These are phyloP conservation scores for Caenorhabditis angaria DNA, from an alignment of 2,888 invertebrate genomes.

Conservation along the genomic window DNA sequence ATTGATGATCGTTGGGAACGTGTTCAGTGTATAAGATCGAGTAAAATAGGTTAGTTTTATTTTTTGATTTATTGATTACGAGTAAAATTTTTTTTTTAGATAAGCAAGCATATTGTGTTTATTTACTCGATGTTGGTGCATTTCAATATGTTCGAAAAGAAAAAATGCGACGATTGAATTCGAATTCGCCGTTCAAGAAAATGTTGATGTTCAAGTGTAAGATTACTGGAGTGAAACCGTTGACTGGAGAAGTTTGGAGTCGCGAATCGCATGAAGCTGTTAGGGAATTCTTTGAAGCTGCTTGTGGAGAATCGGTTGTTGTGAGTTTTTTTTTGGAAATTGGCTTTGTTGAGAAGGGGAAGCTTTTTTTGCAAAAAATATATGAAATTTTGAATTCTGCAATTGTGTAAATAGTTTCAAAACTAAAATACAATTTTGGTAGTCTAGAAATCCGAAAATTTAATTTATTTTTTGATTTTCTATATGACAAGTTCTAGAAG, in stretches of 20 bases:
- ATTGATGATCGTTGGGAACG: conserved; percentile 57
- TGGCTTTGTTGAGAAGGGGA: no score
- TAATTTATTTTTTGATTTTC: no score
- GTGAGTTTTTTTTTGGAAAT: no score
- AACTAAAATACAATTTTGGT: no score
- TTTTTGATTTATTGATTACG: conserved; percentile 9
- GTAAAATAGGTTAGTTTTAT: conserved; percentile 48
- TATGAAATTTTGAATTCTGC: conserved; percentile 5
- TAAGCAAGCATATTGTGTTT: conserved; percentile 53
- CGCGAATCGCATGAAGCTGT: conserved; percentile 57
- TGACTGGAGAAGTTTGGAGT: conserved; percentile 58
- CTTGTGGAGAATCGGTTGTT: conserved; percentile 48
- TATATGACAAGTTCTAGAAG: no score
- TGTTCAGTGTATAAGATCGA: conserved; percentile 48
- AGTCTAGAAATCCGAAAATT: no score
- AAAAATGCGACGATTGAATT: conserved; percentile 51
- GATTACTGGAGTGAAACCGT: conserved; percentile 55
- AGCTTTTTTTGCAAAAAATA: conserved; percentile 3
- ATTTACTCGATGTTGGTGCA: conserved; percentile 57
- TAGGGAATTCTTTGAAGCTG: conserved; percentile 55
- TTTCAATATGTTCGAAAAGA: conserved; percentile 57
- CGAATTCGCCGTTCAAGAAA: conserved; percentile 59
- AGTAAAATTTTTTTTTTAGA: conserved; percentile 28
- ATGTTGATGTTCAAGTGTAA: conserved; percentile 65
- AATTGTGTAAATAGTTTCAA: no score